Base-by-base conservation (phyloP, 2,888 invertebrate genomes). In the Melipona bicolor region DNA sequence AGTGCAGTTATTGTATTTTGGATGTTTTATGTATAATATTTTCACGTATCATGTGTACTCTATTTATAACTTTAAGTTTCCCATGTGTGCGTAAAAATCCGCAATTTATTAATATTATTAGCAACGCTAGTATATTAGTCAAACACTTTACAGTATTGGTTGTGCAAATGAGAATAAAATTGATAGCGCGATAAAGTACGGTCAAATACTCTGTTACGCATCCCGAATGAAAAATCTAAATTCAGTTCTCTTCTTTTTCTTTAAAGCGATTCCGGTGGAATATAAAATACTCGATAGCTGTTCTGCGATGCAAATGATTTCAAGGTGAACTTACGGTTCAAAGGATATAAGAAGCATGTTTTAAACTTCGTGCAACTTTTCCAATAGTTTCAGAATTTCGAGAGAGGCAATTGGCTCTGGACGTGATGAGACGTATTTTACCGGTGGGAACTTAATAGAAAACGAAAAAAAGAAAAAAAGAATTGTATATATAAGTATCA, bases 241-340 rank as follows among this genome's bases (percentile, higher is more conserved):
- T 49, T 24, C 67, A 49, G 15, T 65, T n/a, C 65, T 36, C 17
- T n/a, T 19, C 43, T 9, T 49, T 49, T 49, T 9, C 67, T 49
- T 49, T 49, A 24, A 49, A 24, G n/a, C 17, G 15, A 2, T 24
- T 5, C 24, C 67, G 17, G 49, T 5, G 11, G 24, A 67, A 17
- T 43, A 24, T 24, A 49, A 67, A 67, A 24, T 49, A 49, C 32
- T 4, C n/a, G 67, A 49, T 24, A 11, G 67, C 43, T 49, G 24
- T 24, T 67, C 49, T 11, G 49, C 0, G 67, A 67, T 67, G 67
- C 67, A 49, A 49, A 73, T 24, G 73, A 64, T 49, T 61, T 72
- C 61, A 61, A 72, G 61, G 61, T 19, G 73, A 64, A 64, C 50
- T 17, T 19, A 32, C 21, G 19, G 50, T 73, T 64, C 50, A 17